Conservation (phyloP, 2,113 vertebrate genomes). For the Geococcyx californianus region DNA sequence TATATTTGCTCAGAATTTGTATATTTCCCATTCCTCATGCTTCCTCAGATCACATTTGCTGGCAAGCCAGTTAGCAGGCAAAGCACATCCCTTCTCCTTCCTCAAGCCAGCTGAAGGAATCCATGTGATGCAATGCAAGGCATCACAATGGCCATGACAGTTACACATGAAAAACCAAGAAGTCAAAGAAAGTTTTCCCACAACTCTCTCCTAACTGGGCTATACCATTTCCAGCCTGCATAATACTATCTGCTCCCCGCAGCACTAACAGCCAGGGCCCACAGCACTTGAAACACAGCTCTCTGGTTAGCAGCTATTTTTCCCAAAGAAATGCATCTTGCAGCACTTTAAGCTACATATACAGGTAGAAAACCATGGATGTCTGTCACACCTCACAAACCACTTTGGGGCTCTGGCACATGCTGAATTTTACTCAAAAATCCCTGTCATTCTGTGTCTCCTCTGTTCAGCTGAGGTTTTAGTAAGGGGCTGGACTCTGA, state of each 20-base stretch:
- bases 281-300: accelerated
- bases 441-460: slow-evolving; percentile 8
- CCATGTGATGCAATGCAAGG: background rate
- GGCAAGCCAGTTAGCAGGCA: background rate
- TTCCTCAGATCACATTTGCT: background rate
- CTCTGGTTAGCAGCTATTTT: background rate
- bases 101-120: background rate
- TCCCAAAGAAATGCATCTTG: background rate
- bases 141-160: background rate
- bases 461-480: background rate
- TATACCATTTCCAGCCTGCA: background rate
- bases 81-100: background rate
- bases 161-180: background rate
- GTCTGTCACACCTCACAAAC: background rate
- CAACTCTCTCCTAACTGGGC: background rate
- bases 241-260: background rate
- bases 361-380: background rate
- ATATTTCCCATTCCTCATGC: background rate
- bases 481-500: background rate
- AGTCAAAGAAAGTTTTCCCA: background rate
- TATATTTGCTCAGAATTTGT: background rate
- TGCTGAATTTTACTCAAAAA: background rate
- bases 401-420: background rate
- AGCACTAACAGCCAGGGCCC: accelerated
- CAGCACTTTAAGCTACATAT: background rate